Percentiles rank a stretch among this genome's conserved stretches.
These are phyloP conservation scores for Rousettus leschenaultii DNA, from an alignment of 2,113 vertebrate genomes.

Conservation along the genomic window DNA sequence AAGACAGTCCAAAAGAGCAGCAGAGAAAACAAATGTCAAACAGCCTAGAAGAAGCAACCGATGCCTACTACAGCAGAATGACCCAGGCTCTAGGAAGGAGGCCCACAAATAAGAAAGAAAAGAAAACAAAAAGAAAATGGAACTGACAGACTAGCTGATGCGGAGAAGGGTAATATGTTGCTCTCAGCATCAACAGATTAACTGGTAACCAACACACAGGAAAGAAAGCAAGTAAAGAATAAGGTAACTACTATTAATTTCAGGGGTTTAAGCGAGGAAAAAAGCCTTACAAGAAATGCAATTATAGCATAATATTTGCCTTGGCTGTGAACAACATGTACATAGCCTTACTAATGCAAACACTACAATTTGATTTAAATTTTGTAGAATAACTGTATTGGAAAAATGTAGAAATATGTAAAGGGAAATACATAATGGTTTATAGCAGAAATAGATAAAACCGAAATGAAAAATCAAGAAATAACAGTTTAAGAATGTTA, in stretches of 20 bases:
- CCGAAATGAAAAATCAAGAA: conserved; percentile 18
- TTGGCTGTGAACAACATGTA: not conserved
- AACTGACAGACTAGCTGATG: not conserved
- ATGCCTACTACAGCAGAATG: not conserved
- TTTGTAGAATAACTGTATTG: not conserved
- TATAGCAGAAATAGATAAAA: not conserved
- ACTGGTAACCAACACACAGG: not conserved
- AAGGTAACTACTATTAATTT: not conserved
- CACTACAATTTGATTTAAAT: not conserved
- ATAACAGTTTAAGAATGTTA: not conserved
- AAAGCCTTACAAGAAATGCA: not conserved
- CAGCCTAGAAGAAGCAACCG: not conserved
- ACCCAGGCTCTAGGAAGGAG: not conserved
- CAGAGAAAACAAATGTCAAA: not conserved
- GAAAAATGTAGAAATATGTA: not conserved
- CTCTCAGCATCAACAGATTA: not conserved
- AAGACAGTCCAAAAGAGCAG: not conserved
- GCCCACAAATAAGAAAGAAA: not conserved
- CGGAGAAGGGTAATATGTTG: not conserved
- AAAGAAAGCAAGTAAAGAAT: not conserved
- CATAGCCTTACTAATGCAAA: not conserved
- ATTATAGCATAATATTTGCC: not conserved
- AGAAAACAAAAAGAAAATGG: not conserved
- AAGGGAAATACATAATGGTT: not conserved
- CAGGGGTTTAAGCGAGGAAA: not conserved